Evolutionary conservation across 2,888 invertebrate genomes (phyloP), one percentile per base, ranked within the genome.

Genomic region (Eupsilia transversa): DNA sequence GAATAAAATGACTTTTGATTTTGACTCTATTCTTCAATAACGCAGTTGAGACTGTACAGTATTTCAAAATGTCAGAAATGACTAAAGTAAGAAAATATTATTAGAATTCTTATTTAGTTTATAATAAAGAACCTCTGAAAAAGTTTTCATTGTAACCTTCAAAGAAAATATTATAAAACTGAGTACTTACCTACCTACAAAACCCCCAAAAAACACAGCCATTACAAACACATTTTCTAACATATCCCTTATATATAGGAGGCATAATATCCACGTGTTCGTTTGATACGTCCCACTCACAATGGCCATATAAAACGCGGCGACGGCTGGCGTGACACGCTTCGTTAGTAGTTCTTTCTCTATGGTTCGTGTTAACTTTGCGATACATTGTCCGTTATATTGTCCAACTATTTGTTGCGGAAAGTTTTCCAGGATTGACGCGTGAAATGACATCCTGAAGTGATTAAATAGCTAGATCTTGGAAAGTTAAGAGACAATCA

Each of bases 281-380:
- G 79, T 78, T 82, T 86, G 87, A 87, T 88, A 87, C 75, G 83
- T 81, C 77, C 75, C 82, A 86, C 85, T 87, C 80, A 78, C 87
- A 90, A 91, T 89, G 88, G 89, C 86, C 89, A 85, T 90, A 93
- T 92, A 91, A 93, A 93, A 91, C 89, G 90, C 86, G 91, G 91
- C 87, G 87, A 81, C 93, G 91, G 85, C 88, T 93, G 93, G 86
- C 82, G 74, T 81, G 87, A 92, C 92, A 90, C 79, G 88, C 87
- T 93, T 92, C 89, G 91, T 93, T 92, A 92, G 91, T 88, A 89
- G 88, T 90, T 92, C 90, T 92, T 91, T 91, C 89, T 87, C 86
- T 89, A 88, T 87, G 84, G 84, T 63, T 86, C 75, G 72, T 79
- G 83, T 85, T 85, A 84, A 78, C 71, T 77, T 74, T 27, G 72